phyloP scores from a whole-genome alignment of 2,888 invertebrate species.

The Lycaena phlaeas region DNA sequence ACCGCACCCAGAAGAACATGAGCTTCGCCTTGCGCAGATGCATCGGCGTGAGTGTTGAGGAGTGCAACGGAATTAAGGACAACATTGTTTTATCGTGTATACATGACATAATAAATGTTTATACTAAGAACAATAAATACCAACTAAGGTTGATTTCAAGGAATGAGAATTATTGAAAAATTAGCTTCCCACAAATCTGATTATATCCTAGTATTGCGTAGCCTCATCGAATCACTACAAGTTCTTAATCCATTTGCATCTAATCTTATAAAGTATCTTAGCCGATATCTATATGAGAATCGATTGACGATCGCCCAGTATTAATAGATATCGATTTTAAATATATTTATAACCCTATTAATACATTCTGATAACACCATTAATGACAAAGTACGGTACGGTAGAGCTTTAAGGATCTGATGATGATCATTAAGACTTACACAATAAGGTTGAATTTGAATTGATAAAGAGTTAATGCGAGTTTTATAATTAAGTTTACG shows the following conservation, averaged over 20 bases:
- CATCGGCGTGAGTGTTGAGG: constrained; percentile 98
- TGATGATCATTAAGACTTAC: neutral
- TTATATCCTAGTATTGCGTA: constrained; percentile 44
- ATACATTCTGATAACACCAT: too few species aligned
- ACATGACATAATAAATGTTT: neutral
- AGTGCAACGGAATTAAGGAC: constrained; percentile 91
- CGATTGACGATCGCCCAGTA: neutral
- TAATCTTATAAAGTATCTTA: constrained; percentile 70
- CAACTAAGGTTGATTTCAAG: constrained; percentile 11
- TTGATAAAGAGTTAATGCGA: constrained; percentile 16
- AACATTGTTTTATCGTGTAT: constrained; percentile 21
- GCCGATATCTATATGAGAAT: constrained; percentile 30
- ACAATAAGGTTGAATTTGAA: neutral
- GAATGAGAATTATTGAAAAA: constrained; percentile 20
- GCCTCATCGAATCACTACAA: constrained; percentile 62
- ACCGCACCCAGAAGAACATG: constrained; percentile 99
- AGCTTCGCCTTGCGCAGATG: constrained; percentile 99
- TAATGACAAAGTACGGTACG: neutral
- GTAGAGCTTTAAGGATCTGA: neutral
- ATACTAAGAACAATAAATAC: neutral
- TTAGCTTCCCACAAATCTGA: constrained; percentile 35
- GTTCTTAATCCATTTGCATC: constrained; percentile 66
- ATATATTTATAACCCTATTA: neutral
- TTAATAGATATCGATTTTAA: neutral
- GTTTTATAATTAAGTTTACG: constrained; percentile 21